Evolutionary conservation across 1,140 invertebrate species (phyloP), one percentile per base, ranked within the genome.

Genomic region (Odontomachus brunneus): DNA sequence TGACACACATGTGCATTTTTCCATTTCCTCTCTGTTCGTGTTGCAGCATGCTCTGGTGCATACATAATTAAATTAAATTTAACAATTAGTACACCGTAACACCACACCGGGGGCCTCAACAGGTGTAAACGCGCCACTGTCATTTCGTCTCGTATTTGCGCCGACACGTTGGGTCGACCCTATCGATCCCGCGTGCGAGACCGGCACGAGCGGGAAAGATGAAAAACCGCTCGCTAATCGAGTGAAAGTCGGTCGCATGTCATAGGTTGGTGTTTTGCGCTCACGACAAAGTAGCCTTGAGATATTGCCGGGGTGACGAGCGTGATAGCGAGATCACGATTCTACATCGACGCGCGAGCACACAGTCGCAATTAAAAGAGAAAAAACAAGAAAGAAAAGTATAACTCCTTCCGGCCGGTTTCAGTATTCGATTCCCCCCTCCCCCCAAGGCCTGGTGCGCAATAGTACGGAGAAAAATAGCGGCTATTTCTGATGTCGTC

Each of bases 181-280:
- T 80, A 80, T 80, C 51, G 75, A 80, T 80, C 75, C 51, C 11
- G 49, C 29, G 26, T 48, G 15, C 51, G 75, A 67, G 60, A 19
- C 75, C 75, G 63, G 1, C 51, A 22, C 65, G 12, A 71, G 51
- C 75, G 65, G 75, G 75, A 80, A 71, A 80, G 65, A 80, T 24
- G 24, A 80, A 80, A 69, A 71, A 26, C 26, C 49, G 12, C 49
- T 14, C 22, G 63, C 67, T 69, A 80, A 80, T 59, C 63, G 24
- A 26, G 67, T 44, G 65, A 80, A 80, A 80, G 65, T 80, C 75
- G 75, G 75, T 59, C 65, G 75, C 65, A 33, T 69, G 65, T 80
- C 48, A 44, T 26, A 69, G 17, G 29, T 65, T 11, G 22, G 29
- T 26, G 19, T 48, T 59, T 2, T 11, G 51, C 63, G 19, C 11